These are phyloP conservation scores for Eurois occulta DNA, from an alignment of 2,888 invertebrate genomes.

Conservation along the genomic window DNA sequence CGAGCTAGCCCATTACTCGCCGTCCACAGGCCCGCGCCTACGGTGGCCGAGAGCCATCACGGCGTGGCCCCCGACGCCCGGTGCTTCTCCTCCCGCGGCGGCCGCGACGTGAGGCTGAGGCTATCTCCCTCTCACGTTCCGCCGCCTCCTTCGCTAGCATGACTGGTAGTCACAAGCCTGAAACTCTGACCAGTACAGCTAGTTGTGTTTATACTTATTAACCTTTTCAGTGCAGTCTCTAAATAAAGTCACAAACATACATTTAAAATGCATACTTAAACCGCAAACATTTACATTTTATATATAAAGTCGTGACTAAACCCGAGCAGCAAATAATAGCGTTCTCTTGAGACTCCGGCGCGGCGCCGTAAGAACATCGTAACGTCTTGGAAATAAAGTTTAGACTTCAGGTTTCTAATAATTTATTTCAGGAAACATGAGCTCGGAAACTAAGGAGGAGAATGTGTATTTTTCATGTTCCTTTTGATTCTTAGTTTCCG, in stretches of 20 bases:
- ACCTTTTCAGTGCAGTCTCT: neutral
- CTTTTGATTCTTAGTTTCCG: neutral
- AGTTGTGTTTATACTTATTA: neutral
- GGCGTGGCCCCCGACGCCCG: too few relatives aligned
- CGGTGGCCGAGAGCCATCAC: too few relatives aligned
- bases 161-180: too few relatives aligned
- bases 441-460: neutral
- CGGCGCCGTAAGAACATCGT: neutral
- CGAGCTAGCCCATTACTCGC: too few relatives aligned
- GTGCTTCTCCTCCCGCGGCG: too few relatives aligned
- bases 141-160: too few relatives aligned
- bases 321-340: constrained; percentile 15
- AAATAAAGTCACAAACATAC: constrained; percentile 5
- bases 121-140: too few relatives aligned
- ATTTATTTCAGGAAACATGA: constrained; percentile 9
- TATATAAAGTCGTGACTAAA: constrained; percentile 29
- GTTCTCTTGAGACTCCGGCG: constrained; percentile 25
- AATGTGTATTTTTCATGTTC: neutral
- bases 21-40: too few relatives aligned
- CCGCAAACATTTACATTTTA: constrained; percentile 30
- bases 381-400: constrained; percentile 34
- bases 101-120: too few relatives aligned
- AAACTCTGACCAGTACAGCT: neutral
- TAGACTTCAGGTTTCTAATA: neutral
- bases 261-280: constrained; percentile 9